A percentile compares a stretch with the other conserved stretches of the same genome.
Conservation (phyloP, 2,113 vertebrate species). For the Heterotilapia buettikoferi region DNA sequence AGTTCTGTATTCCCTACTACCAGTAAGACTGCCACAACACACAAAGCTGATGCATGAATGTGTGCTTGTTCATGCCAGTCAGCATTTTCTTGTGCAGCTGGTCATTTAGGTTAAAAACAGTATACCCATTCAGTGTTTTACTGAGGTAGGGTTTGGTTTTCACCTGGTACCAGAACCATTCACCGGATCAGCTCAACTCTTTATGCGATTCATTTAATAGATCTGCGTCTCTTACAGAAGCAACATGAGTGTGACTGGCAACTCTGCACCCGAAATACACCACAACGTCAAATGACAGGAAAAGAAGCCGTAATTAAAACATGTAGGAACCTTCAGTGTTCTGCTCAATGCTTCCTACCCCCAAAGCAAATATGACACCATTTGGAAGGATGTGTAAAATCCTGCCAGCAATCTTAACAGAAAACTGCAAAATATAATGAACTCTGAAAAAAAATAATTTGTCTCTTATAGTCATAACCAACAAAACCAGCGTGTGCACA, state of each 20-base stretch:
- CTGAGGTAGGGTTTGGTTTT: neutral
- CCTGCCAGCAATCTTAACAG: neutral
- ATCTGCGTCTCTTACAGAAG: neutral
- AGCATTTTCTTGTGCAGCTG: neutral
- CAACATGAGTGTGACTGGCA: neutral
- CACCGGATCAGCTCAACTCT: neutral
- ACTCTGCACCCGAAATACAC: neutral
- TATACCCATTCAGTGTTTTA: no score
- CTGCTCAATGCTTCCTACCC: neutral
- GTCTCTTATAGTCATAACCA: neutral
- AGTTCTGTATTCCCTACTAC: neutral
- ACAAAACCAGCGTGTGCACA: neutral
- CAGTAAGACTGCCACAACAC: neutral
- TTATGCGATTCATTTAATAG: neutral
- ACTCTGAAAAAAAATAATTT: neutral
- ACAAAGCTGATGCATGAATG: neutral
- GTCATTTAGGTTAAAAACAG: neutral
- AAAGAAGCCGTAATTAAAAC: neutral
- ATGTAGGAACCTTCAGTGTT: neutral
- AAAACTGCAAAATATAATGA: neutral
- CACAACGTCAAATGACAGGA: neutral
- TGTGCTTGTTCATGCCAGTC: neutral
- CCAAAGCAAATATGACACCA: neutral
- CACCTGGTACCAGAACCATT: neutral
- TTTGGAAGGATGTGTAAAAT: neutral